phyloP scores from a whole-genome alignment of 2,888 invertebrate species.

The Siphonodentalium dalli region DNA sequence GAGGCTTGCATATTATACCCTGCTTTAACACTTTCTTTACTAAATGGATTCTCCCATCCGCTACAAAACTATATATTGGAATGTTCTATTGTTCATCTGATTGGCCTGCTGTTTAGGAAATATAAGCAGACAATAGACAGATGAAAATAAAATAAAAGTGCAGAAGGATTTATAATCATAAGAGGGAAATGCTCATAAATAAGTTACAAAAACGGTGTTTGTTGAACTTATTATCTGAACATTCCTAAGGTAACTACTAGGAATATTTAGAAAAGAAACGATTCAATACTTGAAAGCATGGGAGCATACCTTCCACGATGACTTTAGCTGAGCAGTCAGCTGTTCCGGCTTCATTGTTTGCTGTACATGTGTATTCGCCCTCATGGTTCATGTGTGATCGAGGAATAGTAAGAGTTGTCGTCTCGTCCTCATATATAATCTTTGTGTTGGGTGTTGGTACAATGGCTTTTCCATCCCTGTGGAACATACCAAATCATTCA shows the following conservation, averaged over 20 bases:
- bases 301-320: constrained; percentile 81
- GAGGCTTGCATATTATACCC: too few relatives aligned
- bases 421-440: constrained; percentile 73
- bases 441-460: constrained; percentile 79
- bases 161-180: too few relatives aligned
- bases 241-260: constrained; percentile 3
- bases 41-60: too few relatives aligned
- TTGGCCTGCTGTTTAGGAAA: too few relatives aligned
- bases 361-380: constrained; percentile 95
- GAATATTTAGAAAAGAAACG: neutral
- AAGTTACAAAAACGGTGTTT: constrained; percentile 7
- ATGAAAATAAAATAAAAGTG: too few relatives aligned
- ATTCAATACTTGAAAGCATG: neutral
- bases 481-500: too few relatives aligned
- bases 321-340: constrained; percentile 72
- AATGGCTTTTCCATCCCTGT: too few relatives aligned
- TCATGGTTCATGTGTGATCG: constrained; percentile 47
- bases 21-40: too few relatives aligned
- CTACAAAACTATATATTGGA: too few relatives aligned
- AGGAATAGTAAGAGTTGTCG: constrained; percentile 49
- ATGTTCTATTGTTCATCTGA: too few relatives aligned
- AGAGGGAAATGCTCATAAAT: too few relatives aligned
- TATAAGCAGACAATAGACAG: too few relatives aligned
- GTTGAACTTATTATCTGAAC: constrained; percentile 9
- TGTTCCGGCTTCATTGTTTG: constrained; percentile 87